phyloP scores from a whole-genome alignment of 1,140 invertebrate genomes.

The Papilio aristodemus region DNA sequence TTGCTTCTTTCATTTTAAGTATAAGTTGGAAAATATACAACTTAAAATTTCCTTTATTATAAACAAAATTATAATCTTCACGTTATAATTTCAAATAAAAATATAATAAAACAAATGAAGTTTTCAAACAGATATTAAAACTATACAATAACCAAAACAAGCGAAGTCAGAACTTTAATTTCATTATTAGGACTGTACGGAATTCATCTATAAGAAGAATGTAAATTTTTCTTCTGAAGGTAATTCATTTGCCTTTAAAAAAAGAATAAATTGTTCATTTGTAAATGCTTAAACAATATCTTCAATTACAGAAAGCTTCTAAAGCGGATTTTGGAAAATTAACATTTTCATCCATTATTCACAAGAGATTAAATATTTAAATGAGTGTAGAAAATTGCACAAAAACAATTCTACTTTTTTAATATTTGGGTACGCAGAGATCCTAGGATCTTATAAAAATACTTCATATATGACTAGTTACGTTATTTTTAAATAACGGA shows the following conservation, averaged over 20 bases:
- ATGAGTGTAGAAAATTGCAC: background rate
- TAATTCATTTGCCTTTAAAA: no score
- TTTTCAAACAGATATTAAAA: no score
- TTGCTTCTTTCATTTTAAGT: background rate
- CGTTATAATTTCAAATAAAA: background rate
- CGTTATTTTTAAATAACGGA: no score
- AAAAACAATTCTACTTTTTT: background rate
- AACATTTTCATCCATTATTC: conserved; percentile 16
- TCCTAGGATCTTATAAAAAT: no score
- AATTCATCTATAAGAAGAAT: no score
- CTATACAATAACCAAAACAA: no score
- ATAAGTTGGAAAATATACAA: background rate
- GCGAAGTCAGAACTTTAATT: no score
- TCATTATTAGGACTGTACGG: background rate
- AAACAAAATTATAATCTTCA: background rate
- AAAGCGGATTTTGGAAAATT: conserved; percentile 1
- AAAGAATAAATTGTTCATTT: no score
- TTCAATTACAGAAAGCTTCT: background rate
- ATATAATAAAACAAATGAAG: background rate
- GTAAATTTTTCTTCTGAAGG: no score
- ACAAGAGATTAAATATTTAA: conserved; percentile 2
- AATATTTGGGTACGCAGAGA: no score
- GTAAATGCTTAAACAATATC: background rate
- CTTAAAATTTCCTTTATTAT: background rate
- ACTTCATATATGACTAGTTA: no score